Conservation (phyloP, 1,140 invertebrate species). For the Lepidurus arcticus region DNA sequence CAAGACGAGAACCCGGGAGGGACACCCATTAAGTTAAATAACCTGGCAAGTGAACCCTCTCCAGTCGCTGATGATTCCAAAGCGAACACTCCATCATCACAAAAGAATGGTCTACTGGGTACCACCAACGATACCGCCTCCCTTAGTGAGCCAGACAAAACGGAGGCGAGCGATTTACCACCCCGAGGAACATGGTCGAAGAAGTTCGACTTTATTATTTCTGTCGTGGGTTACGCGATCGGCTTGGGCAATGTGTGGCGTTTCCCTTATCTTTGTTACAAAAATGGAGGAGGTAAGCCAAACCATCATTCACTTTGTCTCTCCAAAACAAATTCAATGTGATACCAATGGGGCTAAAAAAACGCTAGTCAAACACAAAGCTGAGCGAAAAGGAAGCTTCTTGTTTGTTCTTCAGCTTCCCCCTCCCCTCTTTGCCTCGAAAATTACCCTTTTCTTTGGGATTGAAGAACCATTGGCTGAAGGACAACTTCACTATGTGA, state of each 20-base stretch:
- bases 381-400: no score
- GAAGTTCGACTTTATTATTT: slow-evolving; percentile 51
- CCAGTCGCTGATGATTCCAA: background rate
- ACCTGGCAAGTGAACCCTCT: background rate
- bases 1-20: background rate
- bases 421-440: no score
- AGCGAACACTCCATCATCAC: background rate
- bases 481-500: background rate
- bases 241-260: slow-evolving; percentile 54
- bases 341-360: no score
- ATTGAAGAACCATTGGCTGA: no score
- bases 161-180: slow-evolving; percentile 16
- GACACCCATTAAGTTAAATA: background rate
- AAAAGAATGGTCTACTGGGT: background rate
- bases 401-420: no score
- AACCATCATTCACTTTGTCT: background rate
- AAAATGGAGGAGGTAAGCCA: slow-evolving; percentile 35
- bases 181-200: slow-evolving; percentile 48
- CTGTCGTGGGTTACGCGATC: slow-evolving; percentile 49
- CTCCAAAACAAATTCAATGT: background rate
- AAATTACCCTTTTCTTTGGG: no score
- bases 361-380: no score
- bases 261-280: slow-evolving; percentile 39
- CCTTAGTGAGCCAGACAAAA: background rate
- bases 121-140: background rate